phyloP scores from a whole-genome alignment of 2,797 vertebrate genomes.

The Lagodon rhomboides region DNA sequence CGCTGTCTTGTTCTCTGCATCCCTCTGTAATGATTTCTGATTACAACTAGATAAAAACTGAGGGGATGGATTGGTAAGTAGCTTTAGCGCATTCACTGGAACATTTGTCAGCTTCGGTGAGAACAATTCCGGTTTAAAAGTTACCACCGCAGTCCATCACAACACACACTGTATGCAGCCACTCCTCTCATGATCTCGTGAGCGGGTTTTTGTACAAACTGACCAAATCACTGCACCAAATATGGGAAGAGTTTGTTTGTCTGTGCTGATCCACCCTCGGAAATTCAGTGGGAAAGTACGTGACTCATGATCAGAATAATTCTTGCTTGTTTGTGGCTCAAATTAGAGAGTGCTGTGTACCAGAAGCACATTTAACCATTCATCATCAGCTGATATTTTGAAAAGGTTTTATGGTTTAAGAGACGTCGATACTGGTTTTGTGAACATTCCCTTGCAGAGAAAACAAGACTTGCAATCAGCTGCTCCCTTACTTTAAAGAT shows the following conservation, averaged over 20 bases:
- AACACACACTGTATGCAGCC: background rate
- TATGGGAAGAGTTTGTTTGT: slow-evolving; percentile 29
- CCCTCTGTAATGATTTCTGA: background rate
- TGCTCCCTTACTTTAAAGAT: background rate
- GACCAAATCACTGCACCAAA: slow-evolving; percentile 36
- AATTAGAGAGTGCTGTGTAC: slow-evolving; percentile 10
- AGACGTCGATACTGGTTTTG: background rate
- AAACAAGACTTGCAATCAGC: background rate
- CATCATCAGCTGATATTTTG: background rate
- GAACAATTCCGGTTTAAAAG: background rate
- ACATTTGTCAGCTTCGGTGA: background rate
- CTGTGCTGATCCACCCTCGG: slow-evolving; percentile 20
- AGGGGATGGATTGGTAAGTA: background rate
- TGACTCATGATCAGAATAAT: background rate
- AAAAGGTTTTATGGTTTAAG: slow-evolving; percentile 1
- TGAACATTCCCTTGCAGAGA: slow-evolving; percentile 1
- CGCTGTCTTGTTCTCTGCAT: slow-evolving; percentile 11
- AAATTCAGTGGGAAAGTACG: slow-evolving; percentile 51
- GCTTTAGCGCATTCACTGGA: background rate
- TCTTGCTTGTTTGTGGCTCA: slow-evolving; percentile 1
- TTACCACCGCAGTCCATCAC: background rate
- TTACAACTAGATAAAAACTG: background rate
- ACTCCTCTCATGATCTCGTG: background rate
- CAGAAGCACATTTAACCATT: background rate
- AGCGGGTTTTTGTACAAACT: slow-evolving; percentile 38